A percentile compares a stretch with the other conserved stretches of the same genome.
Evolutionary conservation across 2,888 invertebrate genomes (phyloP).

Genomic region (Helicoverpa assulta): DNA sequence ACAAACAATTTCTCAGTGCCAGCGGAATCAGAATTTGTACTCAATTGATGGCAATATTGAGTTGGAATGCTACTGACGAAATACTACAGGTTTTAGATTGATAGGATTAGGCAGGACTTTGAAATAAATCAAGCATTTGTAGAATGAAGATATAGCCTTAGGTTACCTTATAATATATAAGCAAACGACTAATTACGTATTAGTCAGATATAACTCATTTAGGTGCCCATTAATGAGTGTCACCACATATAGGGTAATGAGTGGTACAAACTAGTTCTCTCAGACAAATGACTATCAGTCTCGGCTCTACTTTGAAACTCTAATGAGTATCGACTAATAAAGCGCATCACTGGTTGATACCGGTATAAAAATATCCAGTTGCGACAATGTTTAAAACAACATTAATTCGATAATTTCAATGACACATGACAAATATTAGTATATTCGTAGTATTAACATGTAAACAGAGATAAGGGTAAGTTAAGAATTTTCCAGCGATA

Average conservation of each 20-base stretch:
- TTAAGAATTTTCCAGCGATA: slow-evolving; percentile 65
- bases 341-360: slow-evolving; percentile 12
- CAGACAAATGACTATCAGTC: slow-evolving; percentile 1
- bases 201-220: not conserved
- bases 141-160: too few species aligned
- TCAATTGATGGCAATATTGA: too few species aligned
- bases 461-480: slow-evolving; percentile 64
- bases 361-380: slow-evolving; percentile 20
- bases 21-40: too few species aligned
- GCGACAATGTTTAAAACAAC: slow-evolving; percentile 24
- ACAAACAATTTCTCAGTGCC: too few species aligned
- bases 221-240: not conserved
- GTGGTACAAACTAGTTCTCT: not conserved
- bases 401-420: slow-evolving; percentile 55
- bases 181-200: not conserved
- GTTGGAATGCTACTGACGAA: too few species aligned
- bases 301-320: slow-evolving; percentile 8
- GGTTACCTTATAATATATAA: too few species aligned
- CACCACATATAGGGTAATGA: not conserved
- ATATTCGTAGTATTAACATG: slow-evolving; percentile 44
- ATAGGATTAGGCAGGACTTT: too few species aligned
- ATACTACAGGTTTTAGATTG: too few species aligned
- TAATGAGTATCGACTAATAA: not conserved
- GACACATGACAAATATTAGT: slow-evolving; percentile 61
- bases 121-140: too few species aligned